Conservation (phyloP, 2,888 invertebrate species). For the Eristalis tenax region DNA sequence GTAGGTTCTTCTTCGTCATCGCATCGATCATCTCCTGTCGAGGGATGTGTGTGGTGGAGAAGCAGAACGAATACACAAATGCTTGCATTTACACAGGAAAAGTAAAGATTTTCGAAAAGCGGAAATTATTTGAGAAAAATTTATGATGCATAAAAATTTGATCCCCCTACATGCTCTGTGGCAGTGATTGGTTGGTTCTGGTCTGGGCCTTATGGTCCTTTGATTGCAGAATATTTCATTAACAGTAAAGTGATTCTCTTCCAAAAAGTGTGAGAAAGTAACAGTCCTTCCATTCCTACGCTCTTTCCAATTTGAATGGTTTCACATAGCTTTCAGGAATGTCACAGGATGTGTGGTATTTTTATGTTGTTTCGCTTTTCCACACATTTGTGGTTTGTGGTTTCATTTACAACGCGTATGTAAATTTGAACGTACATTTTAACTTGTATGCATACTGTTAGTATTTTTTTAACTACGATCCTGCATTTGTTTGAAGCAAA, state of each 20-base stretch:
- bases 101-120: constrained; percentile 1
- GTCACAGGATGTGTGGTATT: neutral
- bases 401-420: neutral
- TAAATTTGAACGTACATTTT: too few relatives aligned
- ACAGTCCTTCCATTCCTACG: too few relatives aligned
- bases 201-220: neutral
- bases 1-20: constrained; percentile 49
- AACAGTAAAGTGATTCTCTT: neutral
- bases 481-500: too few relatives aligned
- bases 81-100: neutral
- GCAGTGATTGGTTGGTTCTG: neutral
- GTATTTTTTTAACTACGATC: too few relatives aligned
- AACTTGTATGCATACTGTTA: too few relatives aligned
- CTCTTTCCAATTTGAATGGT: neutral
- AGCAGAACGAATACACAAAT: neutral
- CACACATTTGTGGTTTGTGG: neutral
- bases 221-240: neutral
- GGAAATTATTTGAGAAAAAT: constrained; percentile 13
- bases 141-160: constrained; percentile 33
- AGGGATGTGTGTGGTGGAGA: neutral
- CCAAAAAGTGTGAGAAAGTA: neutral
- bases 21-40: constrained; percentile 38
- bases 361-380: neutral
- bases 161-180: neutral
- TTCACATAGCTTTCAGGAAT: neutral